These are phyloP conservation scores for Crocallis elinguaria DNA, from an alignment of 2,888 invertebrate genomes.

Conservation along the genomic window DNA sequence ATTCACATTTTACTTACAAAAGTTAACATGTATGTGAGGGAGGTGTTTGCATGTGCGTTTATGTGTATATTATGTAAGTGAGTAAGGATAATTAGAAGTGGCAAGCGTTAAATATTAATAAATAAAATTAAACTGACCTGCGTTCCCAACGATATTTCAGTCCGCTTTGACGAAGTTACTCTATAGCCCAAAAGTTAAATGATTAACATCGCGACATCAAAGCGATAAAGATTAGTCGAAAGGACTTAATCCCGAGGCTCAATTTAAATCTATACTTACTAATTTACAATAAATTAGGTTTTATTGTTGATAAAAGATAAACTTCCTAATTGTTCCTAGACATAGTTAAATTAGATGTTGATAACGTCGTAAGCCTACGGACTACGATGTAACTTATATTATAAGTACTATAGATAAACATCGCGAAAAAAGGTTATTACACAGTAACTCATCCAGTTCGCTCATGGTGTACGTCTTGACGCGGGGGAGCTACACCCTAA, in stretches of 20 bases:
- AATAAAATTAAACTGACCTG: slow-evolving; percentile 45
- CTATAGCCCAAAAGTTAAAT: slow-evolving; percentile 33
- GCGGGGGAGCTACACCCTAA: too few species aligned
- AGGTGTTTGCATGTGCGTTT: neutral
- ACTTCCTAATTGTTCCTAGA: slow-evolving; percentile 30
- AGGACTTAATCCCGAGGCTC: slow-evolving; percentile 26
- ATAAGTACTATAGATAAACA: too few species aligned
- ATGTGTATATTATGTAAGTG: neutral
- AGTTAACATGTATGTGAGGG: too few species aligned
- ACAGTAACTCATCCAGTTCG: too few species aligned
- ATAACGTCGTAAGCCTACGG: slow-evolving; percentile 8
- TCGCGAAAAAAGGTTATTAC: too few species aligned
- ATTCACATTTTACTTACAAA: too few species aligned
- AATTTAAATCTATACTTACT: slow-evolving; percentile 27
- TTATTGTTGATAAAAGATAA: slow-evolving; percentile 32
- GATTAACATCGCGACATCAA: slow-evolving; percentile 23
- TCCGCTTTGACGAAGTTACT: slow-evolving; percentile 40
- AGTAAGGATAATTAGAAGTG: neutral
- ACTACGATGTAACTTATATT: too few species aligned
- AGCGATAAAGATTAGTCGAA: slow-evolving; percentile 27
- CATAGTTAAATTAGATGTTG: slow-evolving; percentile 17
- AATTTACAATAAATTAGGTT: slow-evolving; percentile 26
- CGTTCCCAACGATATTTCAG: slow-evolving; percentile 43
- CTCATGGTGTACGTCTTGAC: too few species aligned
- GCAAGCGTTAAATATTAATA: neutral